Conservation (phyloP, 2,888 invertebrate species). For the Nomada fabriciana region DNA sequence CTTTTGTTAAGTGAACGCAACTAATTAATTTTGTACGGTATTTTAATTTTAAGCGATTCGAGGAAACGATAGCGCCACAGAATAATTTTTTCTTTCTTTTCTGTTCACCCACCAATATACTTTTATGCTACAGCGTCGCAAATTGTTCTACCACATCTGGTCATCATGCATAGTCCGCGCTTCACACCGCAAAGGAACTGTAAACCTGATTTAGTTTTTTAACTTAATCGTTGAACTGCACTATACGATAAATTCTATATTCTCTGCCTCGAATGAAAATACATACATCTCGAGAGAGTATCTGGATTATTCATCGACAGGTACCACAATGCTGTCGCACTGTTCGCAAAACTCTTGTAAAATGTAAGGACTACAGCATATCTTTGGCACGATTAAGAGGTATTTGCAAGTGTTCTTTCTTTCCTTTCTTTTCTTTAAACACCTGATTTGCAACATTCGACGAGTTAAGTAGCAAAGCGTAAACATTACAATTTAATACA, state of each 20-base stretch:
- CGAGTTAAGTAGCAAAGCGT: constrained; percentile 18
- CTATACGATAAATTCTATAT: neutral
- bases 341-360: neutral
- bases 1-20: constrained; percentile 39
- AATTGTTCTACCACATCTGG: constrained; percentile 1
- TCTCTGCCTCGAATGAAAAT: constrained; percentile 1
- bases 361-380: constrained; percentile 65
- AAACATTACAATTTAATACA: constrained; percentile 17
- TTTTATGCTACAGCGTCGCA: neutral
- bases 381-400: constrained; percentile 75
- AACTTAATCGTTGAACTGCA: constrained; percentile 24
- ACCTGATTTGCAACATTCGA: constrained; percentile 15
- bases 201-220: constrained; percentile 39
- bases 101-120: neutral
- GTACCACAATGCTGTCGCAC: neutral
- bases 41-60: constrained; percentile 9
- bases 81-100: neutral
- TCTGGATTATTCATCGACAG: constrained; percentile 6
- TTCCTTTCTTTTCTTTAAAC: constrained; percentile 12
- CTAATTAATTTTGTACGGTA: neutral
- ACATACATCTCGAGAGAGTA: constrained; percentile 4
- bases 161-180: constrained; percentile 16
- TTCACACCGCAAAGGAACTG: constrained; percentile 54
- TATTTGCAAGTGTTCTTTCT: constrained; percentile 59
- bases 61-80: constrained; percentile 17